Base-by-base conservation (phyloP, 2,797 vertebrate genomes). In the Sebastes matsubarae region DNA sequence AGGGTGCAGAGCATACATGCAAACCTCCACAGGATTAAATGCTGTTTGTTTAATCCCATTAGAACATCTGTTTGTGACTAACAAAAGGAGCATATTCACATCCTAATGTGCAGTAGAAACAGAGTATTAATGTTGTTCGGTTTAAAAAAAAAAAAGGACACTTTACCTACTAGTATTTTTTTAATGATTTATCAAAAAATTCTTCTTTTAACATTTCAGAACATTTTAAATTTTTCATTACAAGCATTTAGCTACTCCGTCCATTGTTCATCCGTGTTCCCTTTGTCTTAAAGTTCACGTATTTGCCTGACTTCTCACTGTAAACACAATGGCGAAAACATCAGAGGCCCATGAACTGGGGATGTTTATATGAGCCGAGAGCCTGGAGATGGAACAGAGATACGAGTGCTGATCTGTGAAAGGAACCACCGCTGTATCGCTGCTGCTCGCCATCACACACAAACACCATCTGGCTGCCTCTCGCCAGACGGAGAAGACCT, bases 361-460 rank as follows among this genome's bases (percentile, higher is more conserved):
- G 92, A 94, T 95, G 94, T 95, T 95, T 95, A 95, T 85, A 92
- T 70, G 92, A 94, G 88, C 89, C 3, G 81, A 91, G 93, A 90
- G 92, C 83, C 88, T 93, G 91, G 93, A 95, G 93, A 94, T 93
- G 92, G 91, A 94, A 92, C 90, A 87, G 89, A 94, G 94, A 95
- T 95, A 94, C 72, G 87, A 92, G 93, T 81, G 85, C 90, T 93
- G 90, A 94, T 94, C 91, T 93, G 92, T 91, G 91, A 92, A 92
- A 91, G 84, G 87, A 91, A 88, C 88, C 90, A 79, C 88, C 67
- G 88, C 92, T 90, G 92, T 82, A 93, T 89, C 83, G 86, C 90
- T 69, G 92, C 92, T 79, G 88, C 89, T 91, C 79, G 84, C 93
- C 92, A 92, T 93, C 90, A 87, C 91, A 92, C 89, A 91, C 92